Evolutionary conservation across 2,797 vertebrate species (phyloP).

Genomic region (Megaceryle alcyon): DNA sequence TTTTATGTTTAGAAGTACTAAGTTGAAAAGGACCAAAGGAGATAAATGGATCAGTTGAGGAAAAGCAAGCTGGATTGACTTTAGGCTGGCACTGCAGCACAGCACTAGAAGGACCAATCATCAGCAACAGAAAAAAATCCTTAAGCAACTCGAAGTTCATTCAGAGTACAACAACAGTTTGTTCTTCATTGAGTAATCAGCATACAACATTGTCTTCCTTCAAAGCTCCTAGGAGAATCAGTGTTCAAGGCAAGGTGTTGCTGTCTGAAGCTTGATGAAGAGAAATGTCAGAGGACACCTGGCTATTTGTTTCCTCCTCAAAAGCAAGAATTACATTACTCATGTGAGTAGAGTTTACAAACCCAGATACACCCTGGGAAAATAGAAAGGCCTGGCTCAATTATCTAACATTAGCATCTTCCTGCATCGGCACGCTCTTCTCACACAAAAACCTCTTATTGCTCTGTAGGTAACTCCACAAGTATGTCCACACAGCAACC

Average conservation of each 20-base stretch:
- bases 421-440: background rate
- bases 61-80: background rate
- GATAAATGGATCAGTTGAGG: background rate
- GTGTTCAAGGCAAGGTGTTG: background rate
- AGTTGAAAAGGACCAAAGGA: background rate
- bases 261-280: background rate
- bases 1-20: background rate
- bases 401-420: background rate
- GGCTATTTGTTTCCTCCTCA: background rate
- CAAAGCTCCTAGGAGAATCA: background rate
- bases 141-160: background rate
- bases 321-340: background rate
- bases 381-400: background rate
- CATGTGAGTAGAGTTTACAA: background rate
- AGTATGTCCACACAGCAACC: background rate
- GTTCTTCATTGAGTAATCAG: background rate
- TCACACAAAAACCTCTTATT: background rate
- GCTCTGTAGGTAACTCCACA: background rate
- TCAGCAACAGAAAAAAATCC: background rate
- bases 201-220: background rate
- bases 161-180: background rate
- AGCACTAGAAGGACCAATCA: background rate
- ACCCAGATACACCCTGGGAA: background rate
- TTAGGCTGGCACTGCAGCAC: background rate
- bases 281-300: background rate